Conservation (phyloP, 2,797 vertebrate genomes). For the Avahi laniger region DNA sequence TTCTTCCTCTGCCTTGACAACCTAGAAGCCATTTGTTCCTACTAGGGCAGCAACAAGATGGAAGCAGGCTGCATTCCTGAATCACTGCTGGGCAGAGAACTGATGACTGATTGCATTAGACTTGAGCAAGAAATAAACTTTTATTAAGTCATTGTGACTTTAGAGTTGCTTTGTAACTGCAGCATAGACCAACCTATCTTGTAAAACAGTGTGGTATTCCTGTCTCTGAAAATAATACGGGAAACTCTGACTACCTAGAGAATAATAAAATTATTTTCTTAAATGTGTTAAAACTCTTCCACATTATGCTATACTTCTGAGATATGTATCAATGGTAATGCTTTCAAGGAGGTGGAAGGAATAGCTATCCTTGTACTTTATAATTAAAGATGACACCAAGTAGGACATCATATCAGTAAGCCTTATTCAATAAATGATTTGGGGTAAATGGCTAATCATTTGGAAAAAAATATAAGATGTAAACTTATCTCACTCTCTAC, state of each 20-base stretch:
- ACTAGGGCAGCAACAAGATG: neutral
- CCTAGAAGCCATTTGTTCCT: neutral
- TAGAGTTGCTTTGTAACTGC: conserved; percentile 20
- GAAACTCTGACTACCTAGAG: neutral
- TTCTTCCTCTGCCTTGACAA: neutral
- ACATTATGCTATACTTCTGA: neutral
- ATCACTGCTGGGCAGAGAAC: neutral
- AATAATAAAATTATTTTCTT: conserved; percentile 3
- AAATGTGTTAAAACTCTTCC: neutral
- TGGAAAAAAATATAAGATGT: neutral
- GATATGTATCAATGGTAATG: conserved; percentile 2
- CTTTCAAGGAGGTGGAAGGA: neutral
- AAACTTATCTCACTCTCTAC: neutral
- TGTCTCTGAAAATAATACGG: neutral
- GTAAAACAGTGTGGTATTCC: neutral
- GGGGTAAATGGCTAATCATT: neutral
- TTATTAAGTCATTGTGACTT: conserved; percentile 16
- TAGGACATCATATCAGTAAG: neutral
- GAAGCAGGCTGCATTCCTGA: neutral
- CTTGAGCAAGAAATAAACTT: conserved; percentile 29
- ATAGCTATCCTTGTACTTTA: neutral
- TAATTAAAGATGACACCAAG: neutral
- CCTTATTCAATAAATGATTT: conserved; percentile 4
- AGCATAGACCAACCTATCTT: neutral
- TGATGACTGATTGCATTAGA: conserved; percentile 15